phyloP scores from a whole-genome alignment of 2,888 invertebrate species.

The Pteria penguin region DNA sequence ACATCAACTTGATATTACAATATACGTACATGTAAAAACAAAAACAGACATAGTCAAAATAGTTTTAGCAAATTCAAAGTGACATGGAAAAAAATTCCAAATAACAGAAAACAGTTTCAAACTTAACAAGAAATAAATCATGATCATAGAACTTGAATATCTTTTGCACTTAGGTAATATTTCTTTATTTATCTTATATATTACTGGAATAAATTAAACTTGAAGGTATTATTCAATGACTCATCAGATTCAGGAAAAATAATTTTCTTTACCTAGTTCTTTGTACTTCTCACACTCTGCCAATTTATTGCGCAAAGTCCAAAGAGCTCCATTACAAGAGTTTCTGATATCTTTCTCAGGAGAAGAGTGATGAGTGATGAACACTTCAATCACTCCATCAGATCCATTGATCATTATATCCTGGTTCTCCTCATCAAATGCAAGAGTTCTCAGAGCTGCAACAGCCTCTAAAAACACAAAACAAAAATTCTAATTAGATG shows the following conservation, averaged over 20 bases:
- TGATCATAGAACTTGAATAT: too few relatives aligned
- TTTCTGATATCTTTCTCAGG: constrained; percentile 34
- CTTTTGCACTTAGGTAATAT: too few relatives aligned
- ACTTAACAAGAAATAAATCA: too few relatives aligned
- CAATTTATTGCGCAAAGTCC: constrained; percentile 57
- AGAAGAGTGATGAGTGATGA: constrained; percentile 27
- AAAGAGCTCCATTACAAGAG: constrained; percentile 57
- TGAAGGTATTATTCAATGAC: too few relatives aligned
- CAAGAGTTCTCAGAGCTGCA: constrained; percentile 58
- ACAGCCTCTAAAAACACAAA: constrained; percentile 54
- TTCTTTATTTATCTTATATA: too few relatives aligned
- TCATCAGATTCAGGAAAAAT: background rate
- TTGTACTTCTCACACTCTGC: constrained; percentile 36
- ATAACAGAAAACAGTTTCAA: too few relatives aligned
- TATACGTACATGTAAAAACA: too few relatives aligned
- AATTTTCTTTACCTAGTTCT: constrained; percentile 42
- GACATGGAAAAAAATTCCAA: too few relatives aligned
- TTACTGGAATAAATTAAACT: background rate
- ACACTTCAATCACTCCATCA: constrained; percentile 42
- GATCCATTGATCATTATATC: constrained; percentile 51
- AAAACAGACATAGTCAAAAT: too few relatives aligned
- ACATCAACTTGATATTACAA: too few relatives aligned
- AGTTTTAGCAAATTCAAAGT: too few relatives aligned
- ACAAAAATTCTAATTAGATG: too few relatives aligned
- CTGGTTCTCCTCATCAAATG: constrained; percentile 62